A percentile compares a stretch with the other conserved stretches of the same genome.
Evolutionary conservation across 92 coral and sea anemone genomes (phyloP).

Genomic region (Palythoa heliodiscus): DNA sequence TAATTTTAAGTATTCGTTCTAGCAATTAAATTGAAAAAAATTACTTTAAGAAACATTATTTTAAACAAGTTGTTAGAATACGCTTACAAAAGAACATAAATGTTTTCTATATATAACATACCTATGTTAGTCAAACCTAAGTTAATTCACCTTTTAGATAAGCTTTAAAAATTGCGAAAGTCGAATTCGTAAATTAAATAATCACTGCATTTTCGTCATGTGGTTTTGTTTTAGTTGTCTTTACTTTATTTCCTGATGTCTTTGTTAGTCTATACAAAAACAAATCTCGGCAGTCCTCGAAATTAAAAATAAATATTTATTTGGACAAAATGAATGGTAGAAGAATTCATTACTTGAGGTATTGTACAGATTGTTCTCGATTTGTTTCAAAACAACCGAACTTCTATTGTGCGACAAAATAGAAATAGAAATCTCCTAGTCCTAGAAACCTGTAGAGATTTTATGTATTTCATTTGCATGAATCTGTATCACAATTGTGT

Average conservation of each 20-base stretch:
- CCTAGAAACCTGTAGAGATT: too few relatives aligned
- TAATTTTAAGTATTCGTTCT: neutral
- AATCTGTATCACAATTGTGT: too few relatives aligned
- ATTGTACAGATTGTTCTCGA: slow-evolving; percentile 12
- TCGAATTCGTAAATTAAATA: slow-evolving; percentile 4
- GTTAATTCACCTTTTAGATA: neutral
- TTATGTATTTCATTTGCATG: too few relatives aligned
- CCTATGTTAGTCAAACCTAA: neutral
- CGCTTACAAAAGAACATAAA: neutral
- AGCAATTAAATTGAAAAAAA: neutral
- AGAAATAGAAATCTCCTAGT: too few relatives aligned
- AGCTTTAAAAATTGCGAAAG: neutral
- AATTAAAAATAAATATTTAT: slow-evolving; percentile 20
- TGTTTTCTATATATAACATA: neutral
- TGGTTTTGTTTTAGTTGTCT: slow-evolving; percentile 16
- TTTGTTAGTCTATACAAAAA: slow-evolving; percentile 7
- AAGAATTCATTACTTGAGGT: slow-evolving; percentile 2
- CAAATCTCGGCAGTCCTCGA: neutral
- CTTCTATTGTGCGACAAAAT: too few relatives aligned
- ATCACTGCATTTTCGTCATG: slow-evolving; percentile 14
- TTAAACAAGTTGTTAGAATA: neutral
- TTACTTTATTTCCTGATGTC: neutral
- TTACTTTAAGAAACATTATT: neutral
- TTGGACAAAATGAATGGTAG: neutral
- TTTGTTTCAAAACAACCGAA: neutral